Percentiles rank a stretch among this genome's conserved stretches.
Evolutionary conservation across 2,888 invertebrate species (phyloP).

Genomic region (Tetragonula carbonaria): DNA sequence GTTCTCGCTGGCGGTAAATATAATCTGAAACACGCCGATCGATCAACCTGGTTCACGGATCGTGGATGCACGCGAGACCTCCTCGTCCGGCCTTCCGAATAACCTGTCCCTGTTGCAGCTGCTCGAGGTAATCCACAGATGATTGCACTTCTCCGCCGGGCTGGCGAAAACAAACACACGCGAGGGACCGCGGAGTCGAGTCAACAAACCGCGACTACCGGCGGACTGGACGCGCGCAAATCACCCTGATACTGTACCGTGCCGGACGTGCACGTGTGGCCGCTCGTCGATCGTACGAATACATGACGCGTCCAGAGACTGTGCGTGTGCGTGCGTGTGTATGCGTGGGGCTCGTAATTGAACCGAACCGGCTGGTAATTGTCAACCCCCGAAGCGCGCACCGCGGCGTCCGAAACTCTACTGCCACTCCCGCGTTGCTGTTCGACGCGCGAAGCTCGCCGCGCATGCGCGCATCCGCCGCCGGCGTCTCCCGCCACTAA

Average conservation of each 20-base stretch:
- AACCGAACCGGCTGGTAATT: background rate
- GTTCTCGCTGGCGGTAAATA: conserved; percentile 42
- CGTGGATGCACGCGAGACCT: conserved; percentile 40
- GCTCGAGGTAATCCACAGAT: conserved; percentile 65
- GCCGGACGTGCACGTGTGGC: conserved; percentile 14
- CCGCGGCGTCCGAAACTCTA: conserved; percentile 74
- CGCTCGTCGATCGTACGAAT: background rate
- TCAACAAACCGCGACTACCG: conserved; percentile 34
- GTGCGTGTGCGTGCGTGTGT: no score
- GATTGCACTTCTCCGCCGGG: conserved; percentile 56
- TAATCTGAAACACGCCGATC: conserved; percentile 59
- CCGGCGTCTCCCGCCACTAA: conserved; percentile 28
- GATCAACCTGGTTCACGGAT: conserved; percentile 64
- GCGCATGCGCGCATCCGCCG: conserved; percentile 51
- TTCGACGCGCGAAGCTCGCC: conserved; percentile 36
- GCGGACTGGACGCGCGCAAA: background rate
- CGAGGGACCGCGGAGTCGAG: conserved; percentile 10
- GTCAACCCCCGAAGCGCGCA: conserved; percentile 63
- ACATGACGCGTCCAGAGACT: background rate
- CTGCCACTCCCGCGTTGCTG: conserved; percentile 68
- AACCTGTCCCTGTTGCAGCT: conserved; percentile 61
- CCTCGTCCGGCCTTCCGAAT: conserved; percentile 45
- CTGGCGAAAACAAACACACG: conserved; percentile 39
- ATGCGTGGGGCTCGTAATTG: no score
- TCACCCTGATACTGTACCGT: conserved; percentile 2